These are phyloP conservation scores for Hyperoplus lanceolatus DNA, from an alignment of 2,797 vertebrate genomes.

Conservation along the genomic window DNA sequence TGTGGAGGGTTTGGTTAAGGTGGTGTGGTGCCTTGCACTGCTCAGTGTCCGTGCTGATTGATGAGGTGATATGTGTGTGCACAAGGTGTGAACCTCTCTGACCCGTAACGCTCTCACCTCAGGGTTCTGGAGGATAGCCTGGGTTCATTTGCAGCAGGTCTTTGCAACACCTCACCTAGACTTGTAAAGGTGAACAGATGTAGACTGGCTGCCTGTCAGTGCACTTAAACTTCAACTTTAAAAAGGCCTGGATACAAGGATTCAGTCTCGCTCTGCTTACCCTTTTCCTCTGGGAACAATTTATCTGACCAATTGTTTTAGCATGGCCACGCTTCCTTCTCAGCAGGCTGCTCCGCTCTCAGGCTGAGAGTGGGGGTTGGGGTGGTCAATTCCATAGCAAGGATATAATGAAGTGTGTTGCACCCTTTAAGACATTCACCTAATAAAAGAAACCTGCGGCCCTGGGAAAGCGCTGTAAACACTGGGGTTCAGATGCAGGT, in stretches of 20 bases:
- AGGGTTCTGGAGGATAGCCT: slow-evolving; percentile 53
- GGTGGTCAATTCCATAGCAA: slow-evolving; percentile 48
- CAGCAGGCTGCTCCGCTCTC: slow-evolving; percentile 40
- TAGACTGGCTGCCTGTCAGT: slow-evolving; percentile 22
- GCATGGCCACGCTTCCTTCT: slow-evolving; percentile 41
- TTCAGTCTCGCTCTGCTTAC: slow-evolving; percentile 29
- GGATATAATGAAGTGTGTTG: slow-evolving; percentile 70
- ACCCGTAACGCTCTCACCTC: slow-evolving; percentile 70
- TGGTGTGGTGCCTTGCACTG: slow-evolving; percentile 10
- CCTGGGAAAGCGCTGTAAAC: slow-evolving; percentile 74
- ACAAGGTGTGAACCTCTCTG: slow-evolving; percentile 59
- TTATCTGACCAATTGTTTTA: slow-evolving; percentile 44
- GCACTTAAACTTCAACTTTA: slow-evolving; percentile 53
- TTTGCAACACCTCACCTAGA: slow-evolving; percentile 60
- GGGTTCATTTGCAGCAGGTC: slow-evolving; percentile 59
- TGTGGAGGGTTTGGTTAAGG: slow-evolving; percentile 28
- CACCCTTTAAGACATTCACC: slow-evolving; percentile 63
- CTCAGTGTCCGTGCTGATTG: slow-evolving; percentile 67
- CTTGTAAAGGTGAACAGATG: slow-evolving; percentile 62
- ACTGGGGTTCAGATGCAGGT: slow-evolving; percentile 45
- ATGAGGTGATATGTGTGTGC: slow-evolving; percentile 80
- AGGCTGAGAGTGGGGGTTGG: slow-evolving; percentile 19
- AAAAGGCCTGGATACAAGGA: slow-evolving; percentile 23
- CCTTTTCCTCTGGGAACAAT: slow-evolving; percentile 53
- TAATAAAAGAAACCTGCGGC: slow-evolving; percentile 69